Percentiles rank a stretch among this genome's conserved stretches.
These are phyloP conservation scores for Criorhina ranunculi DNA, from an alignment of 2,888 invertebrate species.

Conservation along the genomic window DNA sequence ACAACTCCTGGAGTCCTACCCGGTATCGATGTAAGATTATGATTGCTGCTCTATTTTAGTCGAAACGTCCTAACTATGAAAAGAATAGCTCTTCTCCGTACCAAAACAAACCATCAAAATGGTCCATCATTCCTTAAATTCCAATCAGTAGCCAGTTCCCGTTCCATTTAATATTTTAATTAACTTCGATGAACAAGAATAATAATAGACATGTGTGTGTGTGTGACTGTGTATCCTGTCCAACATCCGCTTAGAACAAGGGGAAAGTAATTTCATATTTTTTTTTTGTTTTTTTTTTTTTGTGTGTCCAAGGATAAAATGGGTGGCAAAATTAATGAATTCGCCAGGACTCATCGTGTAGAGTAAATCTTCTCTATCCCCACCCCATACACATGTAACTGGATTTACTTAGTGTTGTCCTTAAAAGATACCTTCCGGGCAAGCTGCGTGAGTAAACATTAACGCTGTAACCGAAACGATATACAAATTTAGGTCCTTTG, in stretches of 20 bases:
- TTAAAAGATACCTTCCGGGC: conserved; percentile 45
- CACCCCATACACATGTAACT: conserved; percentile 25
- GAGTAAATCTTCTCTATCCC: conserved; percentile 18
- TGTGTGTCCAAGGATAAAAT: not conserved
- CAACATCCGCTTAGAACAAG: conserved; percentile 36
- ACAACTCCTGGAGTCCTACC: no score
- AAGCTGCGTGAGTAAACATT: conserved; percentile 51
- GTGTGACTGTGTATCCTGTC: conserved; percentile 7
- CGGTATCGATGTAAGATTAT: no score
- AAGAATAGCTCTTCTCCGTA: not conserved
- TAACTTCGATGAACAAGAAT: conserved; percentile 37
- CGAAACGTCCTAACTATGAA: no score
- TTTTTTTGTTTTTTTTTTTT: not conserved
- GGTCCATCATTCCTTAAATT: not conserved
- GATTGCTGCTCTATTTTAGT: no score
- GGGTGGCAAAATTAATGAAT: conserved; percentile 34
- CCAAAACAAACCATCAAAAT: not conserved
- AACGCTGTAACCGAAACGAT: conserved; percentile 12
- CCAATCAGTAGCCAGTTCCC: conserved; percentile 34
- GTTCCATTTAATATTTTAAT: conserved; percentile 41
- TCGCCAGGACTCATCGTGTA: conserved; percentile 22
- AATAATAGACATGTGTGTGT: conserved; percentile 17
- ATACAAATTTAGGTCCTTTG: conserved; percentile 28
- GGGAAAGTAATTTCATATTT: conserved; percentile 35
- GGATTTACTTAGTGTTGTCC: conserved; percentile 38